Conservation (phyloP, 2,888 invertebrate genomes). For the Trachelus iudaicus region DNA sequence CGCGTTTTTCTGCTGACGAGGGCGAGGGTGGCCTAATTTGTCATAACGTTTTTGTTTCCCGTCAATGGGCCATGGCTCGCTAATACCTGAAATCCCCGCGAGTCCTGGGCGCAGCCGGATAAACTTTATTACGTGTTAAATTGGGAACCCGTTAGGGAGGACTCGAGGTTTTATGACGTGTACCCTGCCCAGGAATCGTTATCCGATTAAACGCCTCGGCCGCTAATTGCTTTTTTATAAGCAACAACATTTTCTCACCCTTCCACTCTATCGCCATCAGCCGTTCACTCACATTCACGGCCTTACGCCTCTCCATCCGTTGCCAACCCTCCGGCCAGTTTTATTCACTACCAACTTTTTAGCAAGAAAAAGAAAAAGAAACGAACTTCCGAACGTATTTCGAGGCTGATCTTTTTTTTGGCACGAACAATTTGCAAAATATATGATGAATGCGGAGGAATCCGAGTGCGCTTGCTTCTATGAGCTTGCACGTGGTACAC, state of each 20-base stretch:
- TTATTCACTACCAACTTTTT: background rate
- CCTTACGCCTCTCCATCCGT: background rate
- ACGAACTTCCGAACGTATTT: background rate
- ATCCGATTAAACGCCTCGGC: constrained; percentile 47
- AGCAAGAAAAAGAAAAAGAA: background rate
- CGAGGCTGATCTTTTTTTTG: background rate
- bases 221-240: constrained; percentile 52
- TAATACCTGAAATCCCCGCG: constrained; percentile 41
- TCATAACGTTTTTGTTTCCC: constrained; percentile 54
- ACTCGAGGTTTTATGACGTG: constrained; percentile 46
- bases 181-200: constrained; percentile 13
- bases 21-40: constrained; percentile 54
- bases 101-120: constrained; percentile 25
- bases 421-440: background rate
- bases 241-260: constrained; percentile 28
- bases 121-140: constrained; percentile 53
- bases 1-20: constrained; percentile 38
- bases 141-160: constrained; percentile 27
- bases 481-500: background rate
- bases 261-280: constrained; percentile 22
- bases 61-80: constrained; percentile 34
- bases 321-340: background rate
- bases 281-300: constrained; percentile 20
- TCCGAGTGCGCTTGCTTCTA: background rate
- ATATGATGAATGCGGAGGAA: background rate